Base-by-base conservation (phyloP, 2,113 vertebrate species). In the Parotia lawesii region DNA sequence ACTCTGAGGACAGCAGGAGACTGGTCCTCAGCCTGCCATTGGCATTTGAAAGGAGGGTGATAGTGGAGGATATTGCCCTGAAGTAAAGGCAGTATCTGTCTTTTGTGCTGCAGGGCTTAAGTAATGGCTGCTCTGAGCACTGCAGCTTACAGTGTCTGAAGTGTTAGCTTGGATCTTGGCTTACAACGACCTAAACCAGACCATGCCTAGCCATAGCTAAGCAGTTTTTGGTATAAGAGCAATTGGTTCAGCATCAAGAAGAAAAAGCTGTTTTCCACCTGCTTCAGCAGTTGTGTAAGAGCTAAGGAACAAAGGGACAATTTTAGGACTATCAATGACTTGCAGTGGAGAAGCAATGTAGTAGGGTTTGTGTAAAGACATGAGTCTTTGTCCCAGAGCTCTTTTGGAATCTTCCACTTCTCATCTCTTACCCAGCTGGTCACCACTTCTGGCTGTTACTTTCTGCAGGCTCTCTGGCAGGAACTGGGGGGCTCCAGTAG, bases 21-120 rank as follows among this genome's bases (percentile, higher is more conserved):
- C 76, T 83, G 65, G 67, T 66, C 72, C 72, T 89, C 72, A 76
- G 75, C 44, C 71, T 88, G 20, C 73, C 24, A 42, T 82, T 82
- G 89, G 85, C 85, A 90, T 94, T 95, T 88, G 78, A 91, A 95
- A 93, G 53, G 82, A 71, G 23, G 21, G 11, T 2, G 5, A 60
- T 65, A 56, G 54, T 73, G 67, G 38, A 87, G 83, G 64, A 91
- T 93, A 67, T 77, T 95, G 65, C 51, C 48, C n/a, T 61, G 69
- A 89, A 77, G 48, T 74, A 69, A 72, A 61, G 89, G 72, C 84
- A 58, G 2, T 53, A 57, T 75, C 35, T 67, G 54, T 88, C 47
- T 86, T 93, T 50, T 61, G 61, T 83, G 47, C 42, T 91, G 50
- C 42, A 31, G 38, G 2, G 3, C 54, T 89, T 71, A 54, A 89